Evolutionary conservation across 2,888 invertebrate genomes (phyloP).

Genomic region (Drosophila austrosaltans): DNA sequence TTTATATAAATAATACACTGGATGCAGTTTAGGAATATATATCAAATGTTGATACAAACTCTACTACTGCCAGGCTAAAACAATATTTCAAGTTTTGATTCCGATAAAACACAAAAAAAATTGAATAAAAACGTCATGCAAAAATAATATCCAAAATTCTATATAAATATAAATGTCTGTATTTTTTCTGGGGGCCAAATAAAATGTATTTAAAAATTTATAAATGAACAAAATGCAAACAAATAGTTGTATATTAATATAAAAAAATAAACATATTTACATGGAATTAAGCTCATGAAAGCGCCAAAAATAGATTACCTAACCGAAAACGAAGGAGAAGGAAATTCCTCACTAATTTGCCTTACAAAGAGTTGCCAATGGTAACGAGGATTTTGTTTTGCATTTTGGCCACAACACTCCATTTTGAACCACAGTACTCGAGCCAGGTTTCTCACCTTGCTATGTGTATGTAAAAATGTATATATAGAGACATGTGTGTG

Average conservation of each 20-base stretch:
- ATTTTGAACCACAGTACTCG: conserved; percentile 52
- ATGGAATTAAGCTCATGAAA: too few species aligned
- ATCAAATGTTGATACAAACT: not conserved
- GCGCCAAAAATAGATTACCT: not conserved
- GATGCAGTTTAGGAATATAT: not conserved
- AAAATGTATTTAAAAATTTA: not conserved
- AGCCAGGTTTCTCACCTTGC: not conserved
- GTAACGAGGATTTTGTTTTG: not conserved
- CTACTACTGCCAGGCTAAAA: not conserved
- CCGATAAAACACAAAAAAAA: not conserved
- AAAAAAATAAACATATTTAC: too few species aligned
- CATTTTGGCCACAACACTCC: conserved; percentile 22
- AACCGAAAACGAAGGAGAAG: not conserved
- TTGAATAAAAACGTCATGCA: not conserved
- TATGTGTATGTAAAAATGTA: not conserved
- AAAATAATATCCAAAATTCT: not conserved
- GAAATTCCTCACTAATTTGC: not conserved
- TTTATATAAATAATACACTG: not conserved
- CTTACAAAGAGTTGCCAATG: conserved; percentile 6
- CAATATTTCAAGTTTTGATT: conserved; percentile 6
- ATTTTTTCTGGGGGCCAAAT: not conserved
- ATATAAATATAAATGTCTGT: not conserved
- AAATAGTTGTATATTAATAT: too few species aligned
- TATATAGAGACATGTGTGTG: not conserved
- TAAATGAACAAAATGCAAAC: not conserved